These are phyloP conservation scores for Lucilia cuprina DNA, from an alignment of 1,140 invertebrate species.

Conservation along the genomic window DNA sequence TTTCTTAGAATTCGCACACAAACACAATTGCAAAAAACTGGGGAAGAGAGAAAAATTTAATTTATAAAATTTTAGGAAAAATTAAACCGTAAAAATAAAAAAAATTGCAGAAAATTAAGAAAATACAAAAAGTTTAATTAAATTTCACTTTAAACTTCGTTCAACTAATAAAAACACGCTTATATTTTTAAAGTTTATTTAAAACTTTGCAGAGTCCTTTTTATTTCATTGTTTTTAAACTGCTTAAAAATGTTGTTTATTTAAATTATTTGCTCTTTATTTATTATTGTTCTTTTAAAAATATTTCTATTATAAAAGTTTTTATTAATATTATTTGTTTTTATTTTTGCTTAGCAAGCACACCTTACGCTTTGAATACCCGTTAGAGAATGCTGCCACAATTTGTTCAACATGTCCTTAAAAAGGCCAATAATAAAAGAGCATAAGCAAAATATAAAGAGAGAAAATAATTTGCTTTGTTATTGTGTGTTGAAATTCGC, in stretches of 20 bases:
- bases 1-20: background rate
- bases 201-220: too few species aligned
- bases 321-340: background rate
- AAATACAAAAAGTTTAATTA: too few species aligned
- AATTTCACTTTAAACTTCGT: too few species aligned
- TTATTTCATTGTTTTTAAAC: background rate
- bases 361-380: slow-evolving; percentile 16
- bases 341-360: background rate
- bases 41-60: too few species aligned
- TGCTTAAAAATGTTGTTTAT: background rate
- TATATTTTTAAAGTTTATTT: too few species aligned
- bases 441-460: background rate
- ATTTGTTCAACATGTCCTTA: slow-evolving; percentile 41
- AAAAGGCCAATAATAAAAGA: slow-evolving; percentile 39
- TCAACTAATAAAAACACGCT: too few species aligned
- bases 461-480: background rate
- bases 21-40: too few species aligned
- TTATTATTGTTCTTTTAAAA: background rate
- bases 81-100: too few species aligned
- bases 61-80: too few species aligned
- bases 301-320: too few species aligned
- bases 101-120: too few species aligned
- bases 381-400: slow-evolving; percentile 32
- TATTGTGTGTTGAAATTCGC: background rate
- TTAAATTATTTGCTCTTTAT: background rate